Evolutionary conservation across 2,888 invertebrate genomes (phyloP).

Genomic region (Mylabris sibirica): DNA sequence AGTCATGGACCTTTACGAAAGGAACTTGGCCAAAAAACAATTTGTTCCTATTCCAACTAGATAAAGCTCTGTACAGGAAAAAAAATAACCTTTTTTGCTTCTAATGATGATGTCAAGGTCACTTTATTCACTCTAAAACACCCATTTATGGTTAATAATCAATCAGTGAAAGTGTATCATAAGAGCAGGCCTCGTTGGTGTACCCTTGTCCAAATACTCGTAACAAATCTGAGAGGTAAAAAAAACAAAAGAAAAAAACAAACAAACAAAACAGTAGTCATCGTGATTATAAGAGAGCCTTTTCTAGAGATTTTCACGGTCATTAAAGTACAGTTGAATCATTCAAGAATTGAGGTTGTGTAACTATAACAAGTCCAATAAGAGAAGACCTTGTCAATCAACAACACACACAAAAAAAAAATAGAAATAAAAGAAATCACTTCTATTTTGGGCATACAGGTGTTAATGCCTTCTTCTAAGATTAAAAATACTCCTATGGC

Average conservation of each 20-base stretch:
- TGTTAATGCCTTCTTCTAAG: neutral
- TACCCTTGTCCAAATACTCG: neutral
- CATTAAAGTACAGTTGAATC: slow-evolving; percentile 1
- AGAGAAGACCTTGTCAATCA: slow-evolving; percentile 1
- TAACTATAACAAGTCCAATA: neutral
- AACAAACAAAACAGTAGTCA: neutral
- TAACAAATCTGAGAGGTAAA: no score
- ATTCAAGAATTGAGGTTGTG: neutral
- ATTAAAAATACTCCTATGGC: neutral
- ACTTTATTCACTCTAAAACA: neutral
- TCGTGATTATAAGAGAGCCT: neutral
- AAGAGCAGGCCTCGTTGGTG: no score
- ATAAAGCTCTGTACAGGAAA: neutral
- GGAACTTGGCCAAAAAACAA: neutral
- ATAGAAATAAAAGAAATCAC: neutral
- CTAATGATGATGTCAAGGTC: neutral
- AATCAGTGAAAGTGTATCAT: neutral
- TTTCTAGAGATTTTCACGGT: neutral
- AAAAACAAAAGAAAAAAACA: neutral
- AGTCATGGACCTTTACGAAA: slow-evolving; percentile 1
- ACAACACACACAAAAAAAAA: neutral
- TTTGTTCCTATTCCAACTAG: neutral
- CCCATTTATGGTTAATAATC: neutral
- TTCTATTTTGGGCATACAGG: neutral
- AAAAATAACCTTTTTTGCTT: neutral